Evolutionary conservation across 2,888 invertebrate genomes (phyloP).

Genomic region (Lasioglossum malachurum): DNA sequence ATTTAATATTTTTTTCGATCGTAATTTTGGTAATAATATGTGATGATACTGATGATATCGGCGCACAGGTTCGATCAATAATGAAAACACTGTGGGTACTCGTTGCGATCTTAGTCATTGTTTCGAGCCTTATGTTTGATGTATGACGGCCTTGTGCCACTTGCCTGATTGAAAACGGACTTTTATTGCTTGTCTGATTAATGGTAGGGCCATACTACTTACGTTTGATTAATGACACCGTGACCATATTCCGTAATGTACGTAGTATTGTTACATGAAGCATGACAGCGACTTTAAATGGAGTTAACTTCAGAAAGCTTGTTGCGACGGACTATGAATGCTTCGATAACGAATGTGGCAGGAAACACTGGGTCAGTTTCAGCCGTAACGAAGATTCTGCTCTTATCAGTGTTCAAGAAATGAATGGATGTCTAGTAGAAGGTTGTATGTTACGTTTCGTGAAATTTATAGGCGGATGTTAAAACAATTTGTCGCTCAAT

Average conservation of each 20-base stretch:
- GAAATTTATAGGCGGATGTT: neutral
- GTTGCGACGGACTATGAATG: neutral
- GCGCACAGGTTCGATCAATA: no score
- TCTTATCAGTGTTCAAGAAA: neutral
- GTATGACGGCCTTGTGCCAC: conserved; percentile 4
- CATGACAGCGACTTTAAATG: neutral
- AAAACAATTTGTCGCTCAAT: neutral
- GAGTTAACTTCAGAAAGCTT: neutral
- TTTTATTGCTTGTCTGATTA: conserved; percentile 4
- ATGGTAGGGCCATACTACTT: neutral
- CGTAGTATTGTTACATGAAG: neutral
- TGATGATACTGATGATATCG: no score
- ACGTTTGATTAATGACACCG: neutral
- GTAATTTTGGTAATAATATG: no score
- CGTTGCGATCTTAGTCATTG: neutral
- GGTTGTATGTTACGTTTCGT: neutral
- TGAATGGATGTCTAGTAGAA: neutral
- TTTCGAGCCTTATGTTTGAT: neutral
- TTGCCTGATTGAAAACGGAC: conserved; percentile 6
- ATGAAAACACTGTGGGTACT: no score
- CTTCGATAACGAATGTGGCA: neutral
- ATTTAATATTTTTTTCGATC: no score
- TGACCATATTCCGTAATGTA: neutral
- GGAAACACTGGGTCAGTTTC: neutral
- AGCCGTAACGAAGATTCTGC: neutral